Evolutionary conservation across 2,113 vertebrate species (phyloP), one percentile per base, ranked within the genome.

Genomic region (Orthonyx spaldingii): DNA sequence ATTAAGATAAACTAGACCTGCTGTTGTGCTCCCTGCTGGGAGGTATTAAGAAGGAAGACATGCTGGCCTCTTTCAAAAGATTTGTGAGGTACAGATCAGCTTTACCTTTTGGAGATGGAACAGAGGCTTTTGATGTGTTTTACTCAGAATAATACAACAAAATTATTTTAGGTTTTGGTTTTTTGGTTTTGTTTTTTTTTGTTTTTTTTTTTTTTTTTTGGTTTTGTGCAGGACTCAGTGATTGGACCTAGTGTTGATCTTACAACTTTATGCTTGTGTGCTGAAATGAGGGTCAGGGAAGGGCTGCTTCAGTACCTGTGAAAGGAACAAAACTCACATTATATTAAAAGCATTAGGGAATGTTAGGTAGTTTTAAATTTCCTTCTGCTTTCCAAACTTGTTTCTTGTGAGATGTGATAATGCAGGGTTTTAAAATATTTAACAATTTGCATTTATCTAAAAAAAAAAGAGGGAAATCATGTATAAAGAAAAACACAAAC

Each of bases 401-500:
- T 26, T 90, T 26, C 39, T 42, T 72, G 35, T 59, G 53, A 90
- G 59, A 60, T 80, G 20, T 30, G 52, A 70, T 81, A 87, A 85
- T 35, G 47, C 22, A 28, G 33, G 13, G 46, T 55, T 90, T 87
- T 75, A 94, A 94, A 96, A 88, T 84, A 87, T 60, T 85, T 81
- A 77, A 93, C 20, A 60, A 89, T 95, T 93, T 95, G 66, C 91
- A 95, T 95, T 84, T 91, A 49, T 89, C 68, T 80, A 84, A 90
- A 95, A 95, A 77, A n/a, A n/a, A 85, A 30, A 30, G 19, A 35
- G 50, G 66, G 15, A 93, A 96, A 71, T 19, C 1, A 9, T 78
- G 76, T 71, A 76, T 55, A 16, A 96, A 90, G 87, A 49, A 97
- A 97, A 97, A 88, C 71, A 95, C 30, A 93, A 97, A 93, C 95